Evolutionary conservation across 2,113 vertebrate genomes (phyloP).

Genomic region (Tachysurus fulvidraco): DNA sequence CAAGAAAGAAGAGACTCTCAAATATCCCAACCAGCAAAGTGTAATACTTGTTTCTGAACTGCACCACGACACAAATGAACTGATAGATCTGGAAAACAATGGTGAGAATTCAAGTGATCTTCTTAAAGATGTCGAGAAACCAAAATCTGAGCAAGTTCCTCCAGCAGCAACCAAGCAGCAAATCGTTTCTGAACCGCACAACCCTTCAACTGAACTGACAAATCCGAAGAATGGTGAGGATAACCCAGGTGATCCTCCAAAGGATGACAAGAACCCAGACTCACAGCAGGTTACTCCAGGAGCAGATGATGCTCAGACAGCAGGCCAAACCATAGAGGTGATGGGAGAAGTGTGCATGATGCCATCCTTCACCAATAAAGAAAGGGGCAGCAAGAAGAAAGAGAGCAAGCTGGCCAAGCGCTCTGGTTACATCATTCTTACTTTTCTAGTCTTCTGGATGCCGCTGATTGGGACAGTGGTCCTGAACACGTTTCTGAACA

Average conservation of each 20-base stretch:
- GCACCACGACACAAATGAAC: constrained; percentile 28
- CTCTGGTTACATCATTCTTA: constrained; percentile 74
- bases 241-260: constrained; percentile 11
- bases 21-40: neutral
- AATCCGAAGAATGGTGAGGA: constrained; percentile 28
- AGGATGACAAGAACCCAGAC: constrained; percentile 26
- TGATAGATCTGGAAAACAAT: constrained; percentile 35
- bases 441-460: constrained; percentile 73
- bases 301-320: neutral
- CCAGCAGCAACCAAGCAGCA: constrained; percentile 13
- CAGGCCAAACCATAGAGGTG: neutral
- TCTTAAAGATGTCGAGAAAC: constrained; percentile 23
- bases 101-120: neutral
- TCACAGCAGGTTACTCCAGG: constrained; percentile 11
- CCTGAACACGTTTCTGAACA: constrained; percentile 56
- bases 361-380: constrained; percentile 65
- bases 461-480: constrained; percentile 68
- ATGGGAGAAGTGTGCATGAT: constrained; percentile 74
- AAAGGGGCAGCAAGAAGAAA: constrained; percentile 67
- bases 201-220: constrained; percentile 28
- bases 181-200: constrained; percentile 14
- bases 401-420: constrained; percentile 75
- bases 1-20: neutral
- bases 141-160: constrained; percentile 30
- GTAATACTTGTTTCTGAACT: constrained; percentile 22